Conservation (phyloP, 1,140 invertebrate species). For the Anastrepha ludens region DNA sequence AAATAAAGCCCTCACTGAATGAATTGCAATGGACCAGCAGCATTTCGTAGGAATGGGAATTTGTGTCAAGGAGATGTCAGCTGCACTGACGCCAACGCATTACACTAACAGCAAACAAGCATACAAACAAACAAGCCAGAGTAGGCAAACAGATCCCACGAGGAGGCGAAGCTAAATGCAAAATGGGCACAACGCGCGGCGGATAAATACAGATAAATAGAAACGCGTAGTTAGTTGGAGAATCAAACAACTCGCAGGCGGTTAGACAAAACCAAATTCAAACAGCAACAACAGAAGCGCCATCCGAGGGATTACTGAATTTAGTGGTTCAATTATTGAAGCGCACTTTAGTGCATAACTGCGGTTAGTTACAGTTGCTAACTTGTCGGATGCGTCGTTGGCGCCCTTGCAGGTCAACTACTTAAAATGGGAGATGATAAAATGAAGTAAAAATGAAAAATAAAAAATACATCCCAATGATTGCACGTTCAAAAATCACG, state of each 20-base stretch:
- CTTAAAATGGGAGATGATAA: not conserved
- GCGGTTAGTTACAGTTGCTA: not conserved
- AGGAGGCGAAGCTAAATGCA: not conserved
- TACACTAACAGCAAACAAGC: not conserved
- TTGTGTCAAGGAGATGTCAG: slow-evolving; percentile 54
- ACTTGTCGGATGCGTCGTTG: not conserved
- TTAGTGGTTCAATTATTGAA: not conserved
- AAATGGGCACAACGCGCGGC: not conserved
- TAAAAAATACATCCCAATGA: too few relatives aligned
- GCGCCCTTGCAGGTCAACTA: not conserved
- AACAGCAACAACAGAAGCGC: not conserved
- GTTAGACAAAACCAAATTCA: not conserved
- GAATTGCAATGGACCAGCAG: not conserved
- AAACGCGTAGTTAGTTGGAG: not conserved
- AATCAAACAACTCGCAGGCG: not conserved
- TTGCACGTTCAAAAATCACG: not conserved
- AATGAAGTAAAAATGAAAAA: not conserved
- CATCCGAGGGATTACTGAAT: not conserved
- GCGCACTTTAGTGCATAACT: slow-evolving; percentile 1
- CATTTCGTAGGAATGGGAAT: slow-evolving; percentile 16
- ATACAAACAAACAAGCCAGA: not conserved
- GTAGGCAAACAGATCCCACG: too few relatives aligned
- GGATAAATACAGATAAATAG: not conserved
- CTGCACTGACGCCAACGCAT: not conserved
- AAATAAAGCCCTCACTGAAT: not conserved